Conservation (phyloP, 2,888 invertebrate species). For the Napeogenes inachia region DNA sequence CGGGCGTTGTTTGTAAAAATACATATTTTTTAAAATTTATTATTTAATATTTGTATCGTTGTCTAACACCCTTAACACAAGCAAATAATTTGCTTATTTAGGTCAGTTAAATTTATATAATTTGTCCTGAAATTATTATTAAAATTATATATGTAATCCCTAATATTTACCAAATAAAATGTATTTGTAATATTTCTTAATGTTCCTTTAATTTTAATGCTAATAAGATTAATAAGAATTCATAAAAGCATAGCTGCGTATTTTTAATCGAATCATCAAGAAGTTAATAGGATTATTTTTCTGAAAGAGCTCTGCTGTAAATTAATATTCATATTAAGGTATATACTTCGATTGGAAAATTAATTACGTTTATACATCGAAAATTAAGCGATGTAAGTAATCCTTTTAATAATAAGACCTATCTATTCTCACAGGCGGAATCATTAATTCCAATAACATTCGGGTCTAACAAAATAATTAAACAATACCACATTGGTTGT, state of each 20-base stretch:
- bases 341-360: conserved; percentile 22
- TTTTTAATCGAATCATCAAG: conserved; percentile 23
- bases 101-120: too few relatives aligned
- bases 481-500: conserved; percentile 63
- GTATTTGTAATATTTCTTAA: too few relatives aligned
- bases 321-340: conserved; percentile 25
- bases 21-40: too few relatives aligned
- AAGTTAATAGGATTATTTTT: conserved; percentile 22
- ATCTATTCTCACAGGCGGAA: conserved; percentile 7
- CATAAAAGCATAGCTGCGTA: conserved; percentile 18
- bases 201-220: neutral
- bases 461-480: conserved; percentile 67
- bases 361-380: conserved; percentile 31
- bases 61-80: too few relatives aligned
- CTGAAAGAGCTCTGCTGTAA: conserved; percentile 18
- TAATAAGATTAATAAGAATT: conserved; percentile 11
- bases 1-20: too few relatives aligned
- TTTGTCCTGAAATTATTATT: too few relatives aligned
- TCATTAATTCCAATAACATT: conserved; percentile 68
- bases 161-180: too few relatives aligned
- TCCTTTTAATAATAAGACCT: conserved; percentile 17
- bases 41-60: too few relatives aligned
- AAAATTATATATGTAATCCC: too few relatives aligned
- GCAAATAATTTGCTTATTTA: too few relatives aligned
- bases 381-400: conserved; percentile 25